These are phyloP conservation scores for Aphelinus certus DNA, from an alignment of 1,140 invertebrate species.

Conservation along the genomic window DNA sequence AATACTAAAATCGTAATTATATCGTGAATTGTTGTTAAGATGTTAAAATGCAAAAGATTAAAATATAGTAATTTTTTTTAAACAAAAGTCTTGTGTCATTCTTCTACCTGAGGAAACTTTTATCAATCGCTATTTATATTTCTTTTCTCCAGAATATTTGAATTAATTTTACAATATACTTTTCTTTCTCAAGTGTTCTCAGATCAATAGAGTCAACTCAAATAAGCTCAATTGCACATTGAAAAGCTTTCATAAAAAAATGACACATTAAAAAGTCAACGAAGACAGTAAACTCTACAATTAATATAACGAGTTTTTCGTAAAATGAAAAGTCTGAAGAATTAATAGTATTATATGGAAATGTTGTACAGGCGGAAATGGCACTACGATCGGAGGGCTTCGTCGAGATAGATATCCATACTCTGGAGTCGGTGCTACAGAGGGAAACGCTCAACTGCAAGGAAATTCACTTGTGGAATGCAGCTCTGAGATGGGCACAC, in stretches of 20 bases:
- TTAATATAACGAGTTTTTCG: no score
- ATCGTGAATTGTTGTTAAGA: slow-evolving; percentile 36
- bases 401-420: slow-evolving; percentile 89
- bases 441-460: slow-evolving; percentile 92
- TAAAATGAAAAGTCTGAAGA: no score
- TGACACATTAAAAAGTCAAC: no score
- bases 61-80: slow-evolving; percentile 41
- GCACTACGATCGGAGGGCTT: slow-evolving; percentile 92
- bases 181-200: not conserved
- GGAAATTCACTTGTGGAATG: slow-evolving; percentile 89
- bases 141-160: slow-evolving; percentile 16
- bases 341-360: slow-evolving; percentile 32
- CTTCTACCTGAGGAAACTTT: slow-evolving; percentile 35
- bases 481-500: slow-evolving; percentile 88
- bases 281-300: no score
- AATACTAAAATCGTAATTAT: slow-evolving; percentile 37
- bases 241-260: no score
- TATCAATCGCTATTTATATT: slow-evolving; percentile 5
- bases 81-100: slow-evolving; percentile 36
- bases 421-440: slow-evolving; percentile 85
- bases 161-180: slow-evolving; percentile 10
- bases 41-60: slow-evolving; percentile 37
- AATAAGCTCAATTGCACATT: no score
- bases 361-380: slow-evolving; percentile 84
- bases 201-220: no score